Evolutionary conservation across 2,797 vertebrate genomes (phyloP).

Genomic region (Telmatherina bonti): DNA sequence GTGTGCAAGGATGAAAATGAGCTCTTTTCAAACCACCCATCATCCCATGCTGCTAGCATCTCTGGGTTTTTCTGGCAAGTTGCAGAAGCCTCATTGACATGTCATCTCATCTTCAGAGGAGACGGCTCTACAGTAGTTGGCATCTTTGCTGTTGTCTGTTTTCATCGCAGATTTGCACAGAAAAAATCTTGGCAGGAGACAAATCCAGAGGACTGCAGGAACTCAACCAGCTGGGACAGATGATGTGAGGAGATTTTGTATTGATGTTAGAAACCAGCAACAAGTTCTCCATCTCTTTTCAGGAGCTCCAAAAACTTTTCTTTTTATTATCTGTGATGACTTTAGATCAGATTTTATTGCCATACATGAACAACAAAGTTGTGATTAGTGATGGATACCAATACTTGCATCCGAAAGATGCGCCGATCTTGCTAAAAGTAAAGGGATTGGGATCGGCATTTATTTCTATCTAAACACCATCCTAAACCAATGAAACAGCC

Average conservation of each 20-base stretch:
- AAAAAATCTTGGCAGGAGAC: constrained; percentile 24
- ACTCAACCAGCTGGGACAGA: constrained; percentile 3
- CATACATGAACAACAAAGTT: no score
- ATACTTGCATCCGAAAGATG: no score
- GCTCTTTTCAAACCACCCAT: constrained; percentile 46
- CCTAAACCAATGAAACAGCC: no score
- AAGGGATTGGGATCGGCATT: no score
- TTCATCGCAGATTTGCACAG: constrained; percentile 19
- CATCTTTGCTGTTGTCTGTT: constrained; percentile 21
- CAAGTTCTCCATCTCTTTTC: not conserved
- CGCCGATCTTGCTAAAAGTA: no score
- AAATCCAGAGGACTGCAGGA: constrained; percentile 29
- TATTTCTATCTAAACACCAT: no score
- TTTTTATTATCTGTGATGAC: not conserved
- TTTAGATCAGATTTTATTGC: no score
- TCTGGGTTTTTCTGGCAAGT: constrained; percentile 35
- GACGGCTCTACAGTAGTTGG: constrained; percentile 58
- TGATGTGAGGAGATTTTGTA: not conserved
- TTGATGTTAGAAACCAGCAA: constrained; percentile 5
- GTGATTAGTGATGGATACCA: no score
- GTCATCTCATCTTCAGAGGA: constrained; percentile 45
- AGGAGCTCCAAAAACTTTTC: not conserved
- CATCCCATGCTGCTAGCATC: constrained; percentile 47
- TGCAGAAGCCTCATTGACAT: constrained; percentile 43
- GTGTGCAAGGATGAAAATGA: constrained; percentile 37